These are phyloP conservation scores for Upupa epops DNA, from an alignment of 2,113 vertebrate genomes.

Conservation along the genomic window DNA sequence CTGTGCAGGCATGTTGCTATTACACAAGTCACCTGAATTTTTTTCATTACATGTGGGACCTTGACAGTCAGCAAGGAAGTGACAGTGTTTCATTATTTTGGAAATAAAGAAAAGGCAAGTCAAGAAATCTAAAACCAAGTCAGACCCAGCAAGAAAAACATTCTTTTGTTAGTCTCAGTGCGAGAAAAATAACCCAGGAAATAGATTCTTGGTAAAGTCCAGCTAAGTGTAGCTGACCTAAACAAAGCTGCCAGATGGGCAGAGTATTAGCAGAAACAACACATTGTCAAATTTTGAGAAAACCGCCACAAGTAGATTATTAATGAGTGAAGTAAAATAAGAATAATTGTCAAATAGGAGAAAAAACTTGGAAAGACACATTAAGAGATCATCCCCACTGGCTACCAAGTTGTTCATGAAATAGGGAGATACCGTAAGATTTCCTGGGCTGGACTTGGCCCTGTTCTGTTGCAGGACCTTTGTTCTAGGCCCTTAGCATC, in stretches of 20 bases:
- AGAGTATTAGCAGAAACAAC: background rate
- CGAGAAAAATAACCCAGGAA: constrained; percentile 9
- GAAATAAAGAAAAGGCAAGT: constrained; percentile 7
- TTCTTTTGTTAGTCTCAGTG: background rate
- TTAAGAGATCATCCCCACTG: background rate
- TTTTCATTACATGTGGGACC: background rate
- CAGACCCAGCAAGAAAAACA: background rate
- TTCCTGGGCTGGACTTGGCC: background rate
- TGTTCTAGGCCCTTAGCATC: background rate
- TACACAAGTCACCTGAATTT: constrained; percentile 9
- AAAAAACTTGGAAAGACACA: background rate
- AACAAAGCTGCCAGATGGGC: constrained; percentile 2
- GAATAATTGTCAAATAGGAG: background rate
- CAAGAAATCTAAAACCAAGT: background rate
- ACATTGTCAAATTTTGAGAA: background rate
- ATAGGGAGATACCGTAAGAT: background rate
- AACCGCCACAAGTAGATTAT: background rate
- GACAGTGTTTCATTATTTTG: background rate
- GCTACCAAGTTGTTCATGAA: background rate
- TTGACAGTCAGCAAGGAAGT: background rate
- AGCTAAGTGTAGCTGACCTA: background rate
- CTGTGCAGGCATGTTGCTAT: background rate
- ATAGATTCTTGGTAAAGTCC: background rate
- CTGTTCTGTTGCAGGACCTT: background rate
- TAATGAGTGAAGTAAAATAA: constrained; percentile 8